These are phyloP conservation scores for Perizoma affinitatum DNA, from an alignment of 2,888 invertebrate species.

Conservation along the genomic window DNA sequence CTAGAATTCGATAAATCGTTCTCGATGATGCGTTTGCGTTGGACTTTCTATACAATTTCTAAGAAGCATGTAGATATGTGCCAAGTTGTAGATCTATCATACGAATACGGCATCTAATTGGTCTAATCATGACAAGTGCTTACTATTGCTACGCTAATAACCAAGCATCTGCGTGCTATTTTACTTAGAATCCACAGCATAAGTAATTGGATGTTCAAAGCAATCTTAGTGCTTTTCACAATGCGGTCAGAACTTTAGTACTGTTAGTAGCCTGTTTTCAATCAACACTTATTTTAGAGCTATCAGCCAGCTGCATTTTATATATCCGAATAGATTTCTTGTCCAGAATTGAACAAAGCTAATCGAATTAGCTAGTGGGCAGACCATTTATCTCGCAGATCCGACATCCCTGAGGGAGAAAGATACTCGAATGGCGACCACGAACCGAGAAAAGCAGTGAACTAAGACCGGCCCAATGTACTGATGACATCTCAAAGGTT, in stretches of 20 bases:
- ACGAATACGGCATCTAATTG: conserved; percentile 24
- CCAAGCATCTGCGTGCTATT: conserved; percentile 14
- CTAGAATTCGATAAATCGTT: conserved; percentile 50
- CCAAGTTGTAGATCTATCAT: conserved; percentile 16
- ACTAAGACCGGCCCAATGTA: no score
- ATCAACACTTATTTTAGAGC: no score
- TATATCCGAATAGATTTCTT: no score
- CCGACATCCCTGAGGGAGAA: no score
- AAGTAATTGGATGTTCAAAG: conserved; percentile 11
- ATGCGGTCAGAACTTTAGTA: not conserved
- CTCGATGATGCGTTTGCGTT: conserved; percentile 31
- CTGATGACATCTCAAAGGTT: no score
- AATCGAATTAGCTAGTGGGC: no score
- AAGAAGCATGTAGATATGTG: conserved; percentile 23
- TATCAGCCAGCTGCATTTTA: no score
- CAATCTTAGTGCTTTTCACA: not conserved
- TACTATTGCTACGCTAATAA: conserved; percentile 15
- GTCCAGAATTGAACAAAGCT: no score
- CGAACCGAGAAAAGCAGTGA: no score
- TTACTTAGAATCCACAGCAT: conserved; percentile 11
- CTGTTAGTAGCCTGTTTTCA: no score
- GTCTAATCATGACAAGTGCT: conserved; percentile 19
- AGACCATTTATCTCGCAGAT: no score
- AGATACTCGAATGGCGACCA: no score
- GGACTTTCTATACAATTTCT: conserved; percentile 33